phyloP scores from a whole-genome alignment of 1,140 invertebrate species.

The Vollenhovia emeryi region DNA sequence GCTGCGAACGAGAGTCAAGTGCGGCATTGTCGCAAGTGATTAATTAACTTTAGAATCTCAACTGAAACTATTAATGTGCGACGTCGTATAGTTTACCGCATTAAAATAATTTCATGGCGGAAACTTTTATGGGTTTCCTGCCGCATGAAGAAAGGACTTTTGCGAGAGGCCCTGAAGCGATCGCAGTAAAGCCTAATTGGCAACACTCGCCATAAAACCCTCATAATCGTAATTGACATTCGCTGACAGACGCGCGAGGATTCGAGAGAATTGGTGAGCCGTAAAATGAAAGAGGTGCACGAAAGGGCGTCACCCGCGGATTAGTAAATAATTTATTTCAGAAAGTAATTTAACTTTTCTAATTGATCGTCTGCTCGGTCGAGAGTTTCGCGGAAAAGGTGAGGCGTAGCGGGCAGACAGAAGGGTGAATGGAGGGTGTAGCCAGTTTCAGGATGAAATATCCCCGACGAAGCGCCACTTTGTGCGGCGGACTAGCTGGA shows the following conservation, averaged over 20 bases:
- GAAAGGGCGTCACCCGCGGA: slow-evolving; percentile 44
- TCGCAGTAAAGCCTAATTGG: background rate
- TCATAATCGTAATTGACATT: slow-evolving; percentile 39
- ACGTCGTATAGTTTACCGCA: background rate
- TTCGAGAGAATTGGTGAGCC: background rate
- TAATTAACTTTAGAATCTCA: background rate
- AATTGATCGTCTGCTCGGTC: slow-evolving; percentile 72
- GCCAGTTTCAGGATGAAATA: slow-evolving; percentile 66
- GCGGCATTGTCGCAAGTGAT: background rate
- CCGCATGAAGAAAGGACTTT: background rate
- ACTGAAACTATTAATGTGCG: background rate
- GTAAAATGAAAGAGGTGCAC: background rate
- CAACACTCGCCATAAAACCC: background rate
- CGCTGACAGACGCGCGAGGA: slow-evolving; percentile 9
- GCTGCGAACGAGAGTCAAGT: background rate
- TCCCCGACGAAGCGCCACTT: slow-evolving; percentile 62
- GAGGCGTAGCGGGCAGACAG: slow-evolving; percentile 38
- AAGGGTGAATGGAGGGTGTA: slow-evolving; percentile 39
- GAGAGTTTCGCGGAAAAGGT: slow-evolving; percentile 54
- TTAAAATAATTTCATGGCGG: background rate
- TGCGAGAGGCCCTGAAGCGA: background rate
- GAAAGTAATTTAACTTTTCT: slow-evolving; percentile 80
- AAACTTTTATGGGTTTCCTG: background rate
- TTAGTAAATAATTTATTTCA: slow-evolving; percentile 79
- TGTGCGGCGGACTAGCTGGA: slow-evolving; percentile 55